Conservation (phyloP, 64 coral and sea anemone species). For the Dendrophyllia cribrosa region DNA sequence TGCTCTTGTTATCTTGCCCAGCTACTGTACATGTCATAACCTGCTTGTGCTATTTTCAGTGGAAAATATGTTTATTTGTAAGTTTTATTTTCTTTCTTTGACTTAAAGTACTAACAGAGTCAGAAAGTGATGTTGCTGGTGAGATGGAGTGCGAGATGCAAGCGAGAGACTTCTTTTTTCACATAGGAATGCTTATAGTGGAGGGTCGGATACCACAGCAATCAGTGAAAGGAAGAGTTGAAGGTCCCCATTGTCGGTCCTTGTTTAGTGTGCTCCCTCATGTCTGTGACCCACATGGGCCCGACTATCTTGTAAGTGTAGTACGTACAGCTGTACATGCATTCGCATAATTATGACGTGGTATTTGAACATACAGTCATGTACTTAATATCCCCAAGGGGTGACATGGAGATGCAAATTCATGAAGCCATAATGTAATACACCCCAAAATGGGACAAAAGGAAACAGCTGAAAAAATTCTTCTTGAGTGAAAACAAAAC, state of each 20-base stretch:
- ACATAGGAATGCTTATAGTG: slow-evolving; percentile 85
- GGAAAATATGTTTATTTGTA: too few relatives aligned
- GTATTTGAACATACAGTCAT: too few relatives aligned
- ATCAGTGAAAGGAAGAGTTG: slow-evolving; percentile 80
- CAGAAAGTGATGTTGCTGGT: slow-evolving; percentile 47
- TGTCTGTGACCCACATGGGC: slow-evolving; percentile 42
- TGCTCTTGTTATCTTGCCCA: too few relatives aligned
- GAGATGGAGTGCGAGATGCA: slow-evolving; percentile 93
- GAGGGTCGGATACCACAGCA: slow-evolving; percentile 78
- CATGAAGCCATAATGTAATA: too few relatives aligned
- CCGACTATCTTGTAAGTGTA: background rate
- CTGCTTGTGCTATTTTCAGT: too few relatives aligned
- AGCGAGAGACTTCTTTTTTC: slow-evolving; percentile 89
- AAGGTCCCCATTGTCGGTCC: slow-evolving; percentile 79
- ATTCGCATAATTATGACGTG: background rate
- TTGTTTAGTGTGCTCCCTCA: slow-evolving; percentile 26
- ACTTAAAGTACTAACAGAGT: background rate
- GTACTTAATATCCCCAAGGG: too few relatives aligned
- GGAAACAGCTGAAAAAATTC: too few relatives aligned
- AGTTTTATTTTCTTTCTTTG: background rate
- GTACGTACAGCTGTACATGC: background rate
- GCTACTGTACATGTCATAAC: too few relatives aligned
- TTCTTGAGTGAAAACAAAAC: too few relatives aligned
- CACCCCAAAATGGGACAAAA: too few relatives aligned
- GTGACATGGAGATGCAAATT: too few relatives aligned